A percentile compares a stretch with the other conserved stretches of the same genome.
Conservation (phyloP, 2,113 vertebrate genomes). For the Oreochromis spilurus region DNA sequence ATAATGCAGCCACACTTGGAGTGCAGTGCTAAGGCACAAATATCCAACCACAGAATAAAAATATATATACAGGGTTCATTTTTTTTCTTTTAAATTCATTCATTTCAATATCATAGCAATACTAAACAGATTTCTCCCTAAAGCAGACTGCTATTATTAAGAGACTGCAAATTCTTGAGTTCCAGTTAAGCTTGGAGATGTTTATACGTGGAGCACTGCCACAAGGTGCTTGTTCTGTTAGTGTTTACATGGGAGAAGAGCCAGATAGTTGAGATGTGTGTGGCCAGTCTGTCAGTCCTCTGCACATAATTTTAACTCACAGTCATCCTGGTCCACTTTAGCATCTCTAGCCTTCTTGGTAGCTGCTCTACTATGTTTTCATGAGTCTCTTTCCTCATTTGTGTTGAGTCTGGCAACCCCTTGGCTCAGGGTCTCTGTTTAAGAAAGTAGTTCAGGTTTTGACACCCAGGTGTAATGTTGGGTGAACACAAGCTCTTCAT, state of each 20-base stretch:
- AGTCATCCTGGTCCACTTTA: background rate
- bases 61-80: background rate
- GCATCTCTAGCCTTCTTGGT: background rate
- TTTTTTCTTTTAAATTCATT: background rate
- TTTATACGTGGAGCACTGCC: background rate
- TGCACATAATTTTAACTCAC: background rate
- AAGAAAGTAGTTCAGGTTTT: slow-evolving; percentile 24
- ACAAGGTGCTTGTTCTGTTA: background rate
- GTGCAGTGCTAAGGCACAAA: background rate
- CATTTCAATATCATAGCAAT: background rate
- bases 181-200: background rate
- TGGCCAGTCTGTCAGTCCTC: background rate
- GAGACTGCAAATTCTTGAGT: background rate
- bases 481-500: slow-evolving; percentile 3
- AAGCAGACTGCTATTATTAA: background rate
- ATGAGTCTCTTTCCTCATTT: background rate
- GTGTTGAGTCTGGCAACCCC: background rate
- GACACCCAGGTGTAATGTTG: slow-evolving; percentile 52
- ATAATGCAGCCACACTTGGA: background rate
- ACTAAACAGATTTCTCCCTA: background rate
- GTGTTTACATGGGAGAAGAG: slow-evolving; percentile 4
- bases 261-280: slow-evolving; percentile 19
- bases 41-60: background rate
- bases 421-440: slow-evolving; percentile 25
- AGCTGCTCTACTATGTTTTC: background rate